Percentiles rank a stretch among this genome's conserved stretches.
phyloP scores from a whole-genome alignment of 2,888 invertebrate species.

The Acrobasis repandana region DNA sequence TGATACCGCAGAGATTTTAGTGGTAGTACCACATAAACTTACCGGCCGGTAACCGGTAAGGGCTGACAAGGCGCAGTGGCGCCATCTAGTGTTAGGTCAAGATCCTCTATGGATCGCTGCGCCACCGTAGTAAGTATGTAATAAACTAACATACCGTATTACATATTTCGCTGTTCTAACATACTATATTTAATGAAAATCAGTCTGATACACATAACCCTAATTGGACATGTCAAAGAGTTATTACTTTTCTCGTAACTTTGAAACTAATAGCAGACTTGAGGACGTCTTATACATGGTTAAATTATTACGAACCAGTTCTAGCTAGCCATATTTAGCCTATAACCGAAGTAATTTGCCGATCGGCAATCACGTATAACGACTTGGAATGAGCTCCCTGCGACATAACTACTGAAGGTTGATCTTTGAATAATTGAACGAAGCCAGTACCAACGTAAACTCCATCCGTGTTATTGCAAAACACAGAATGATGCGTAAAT shows the following conservation, averaged over 20 bases:
- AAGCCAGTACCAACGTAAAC: slow-evolving; percentile 24
- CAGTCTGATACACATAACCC: not conserved
- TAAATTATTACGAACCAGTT: slow-evolving; percentile 8
- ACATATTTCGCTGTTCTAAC: too few species aligned
- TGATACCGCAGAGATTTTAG: too few species aligned
- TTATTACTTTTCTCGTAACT: slow-evolving; percentile 1
- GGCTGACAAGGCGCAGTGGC: too few species aligned
- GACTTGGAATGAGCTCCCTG: slow-evolving; percentile 47
- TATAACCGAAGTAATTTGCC: slow-evolving; percentile 22
- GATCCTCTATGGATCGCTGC: too few species aligned
- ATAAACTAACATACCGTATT: too few species aligned
- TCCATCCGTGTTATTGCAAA: not conserved
- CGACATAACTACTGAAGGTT: slow-evolving; percentile 44
- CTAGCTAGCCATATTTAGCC: slow-evolving; percentile 9
- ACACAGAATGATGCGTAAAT: too few species aligned
- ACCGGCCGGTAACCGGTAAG: too few species aligned
- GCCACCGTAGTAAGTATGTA: too few species aligned
- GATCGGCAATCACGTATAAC: slow-evolving; percentile 48
- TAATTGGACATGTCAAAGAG: slow-evolving; percentile 1
- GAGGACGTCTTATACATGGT: slow-evolving; percentile 1
- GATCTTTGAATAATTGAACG: slow-evolving; percentile 55
- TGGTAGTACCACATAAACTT: too few species aligned
- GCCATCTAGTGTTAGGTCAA: too few species aligned
- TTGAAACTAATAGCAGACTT: not conserved
- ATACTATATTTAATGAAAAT: not conserved